phyloP scores from a whole-genome alignment of 2,888 invertebrate genomes.

The Merodon equestris region DNA sequence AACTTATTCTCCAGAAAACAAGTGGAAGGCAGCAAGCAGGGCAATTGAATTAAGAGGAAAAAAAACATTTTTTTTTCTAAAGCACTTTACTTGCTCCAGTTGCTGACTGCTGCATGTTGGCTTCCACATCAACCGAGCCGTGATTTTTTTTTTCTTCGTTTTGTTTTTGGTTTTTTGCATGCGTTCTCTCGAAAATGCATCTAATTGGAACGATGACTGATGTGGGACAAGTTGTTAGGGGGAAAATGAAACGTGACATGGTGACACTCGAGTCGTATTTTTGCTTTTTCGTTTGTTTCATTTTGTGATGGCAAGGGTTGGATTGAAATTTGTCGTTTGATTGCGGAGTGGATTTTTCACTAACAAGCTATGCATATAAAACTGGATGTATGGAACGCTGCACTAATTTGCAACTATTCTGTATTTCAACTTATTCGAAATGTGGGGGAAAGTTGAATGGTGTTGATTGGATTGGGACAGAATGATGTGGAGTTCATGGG shows the following conservation, averaged over 20 bases:
- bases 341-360: constrained; percentile 14
- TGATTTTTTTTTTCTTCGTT: background rate
- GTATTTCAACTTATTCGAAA: too few species aligned
- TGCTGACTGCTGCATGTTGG: constrained; percentile 13
- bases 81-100: constrained; percentile 25
- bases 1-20: constrained; percentile 1
- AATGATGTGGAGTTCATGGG: too few species aligned
- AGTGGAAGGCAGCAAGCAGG: constrained; percentile 15
- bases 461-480: too few species aligned
- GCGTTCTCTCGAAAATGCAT: constrained; percentile 1
- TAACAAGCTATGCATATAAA: constrained; percentile 18
- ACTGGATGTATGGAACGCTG: background rate
- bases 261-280: background rate
- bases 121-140: constrained; percentile 16
- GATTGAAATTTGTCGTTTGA: constrained; percentile 1
- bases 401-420: background rate
- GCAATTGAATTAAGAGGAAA: constrained; percentile 31
- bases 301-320: too few species aligned
- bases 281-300: background rate
- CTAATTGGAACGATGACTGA: constrained; percentile 35
- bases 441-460: too few species aligned
- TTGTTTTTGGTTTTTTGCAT: background rate
- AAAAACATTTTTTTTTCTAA: constrained; percentile 2
- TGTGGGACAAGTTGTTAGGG: constrained; percentile 14
- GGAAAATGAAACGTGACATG: constrained; percentile 20